phyloP scores from a whole-genome alignment of 37 sponge, comb jelly and placozoan genomes.

The Beroe ovata region DNA sequence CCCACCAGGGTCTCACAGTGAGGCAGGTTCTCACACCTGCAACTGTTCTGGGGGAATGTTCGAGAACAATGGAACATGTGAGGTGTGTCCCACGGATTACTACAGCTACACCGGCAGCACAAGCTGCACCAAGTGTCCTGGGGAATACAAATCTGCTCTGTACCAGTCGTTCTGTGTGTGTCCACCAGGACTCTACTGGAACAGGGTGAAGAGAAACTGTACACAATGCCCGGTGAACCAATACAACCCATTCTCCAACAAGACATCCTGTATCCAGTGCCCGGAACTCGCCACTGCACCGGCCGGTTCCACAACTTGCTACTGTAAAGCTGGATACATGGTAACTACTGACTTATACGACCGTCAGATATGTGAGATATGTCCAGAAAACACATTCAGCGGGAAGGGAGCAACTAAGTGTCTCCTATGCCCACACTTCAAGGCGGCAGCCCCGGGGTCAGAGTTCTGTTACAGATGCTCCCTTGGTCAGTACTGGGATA shows the following conservation, averaged over 20 bases:
- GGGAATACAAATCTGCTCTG: background rate
- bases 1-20: constrained; percentile 16
- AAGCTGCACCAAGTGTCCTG: constrained; percentile 27
- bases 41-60: constrained; percentile 20
- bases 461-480: constrained; percentile 48
- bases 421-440: background rate
- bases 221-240: background rate
- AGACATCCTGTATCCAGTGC: background rate
- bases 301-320: background rate
- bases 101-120: constrained; percentile 44
- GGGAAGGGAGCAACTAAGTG: background rate
- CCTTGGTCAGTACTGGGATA: constrained; percentile 17
- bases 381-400: constrained; percentile 14
- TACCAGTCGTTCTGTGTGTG: constrained; percentile 28
- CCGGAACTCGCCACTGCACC: background rate
- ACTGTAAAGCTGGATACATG: constrained; percentile 4
- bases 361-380: constrained; percentile 29
- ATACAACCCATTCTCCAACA: background rate
- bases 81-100: background rate
- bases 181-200: constrained; percentile 21
- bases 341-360: background rate
- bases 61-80: background rate
- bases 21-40: background rate
- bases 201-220: background rate
- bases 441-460: background rate